A percentile compares a stretch with the other conserved stretches of the same genome.
Evolutionary conservation across 1,140 invertebrate genomes (phyloP).

Genomic region (Protaetia brevitarsis): DNA sequence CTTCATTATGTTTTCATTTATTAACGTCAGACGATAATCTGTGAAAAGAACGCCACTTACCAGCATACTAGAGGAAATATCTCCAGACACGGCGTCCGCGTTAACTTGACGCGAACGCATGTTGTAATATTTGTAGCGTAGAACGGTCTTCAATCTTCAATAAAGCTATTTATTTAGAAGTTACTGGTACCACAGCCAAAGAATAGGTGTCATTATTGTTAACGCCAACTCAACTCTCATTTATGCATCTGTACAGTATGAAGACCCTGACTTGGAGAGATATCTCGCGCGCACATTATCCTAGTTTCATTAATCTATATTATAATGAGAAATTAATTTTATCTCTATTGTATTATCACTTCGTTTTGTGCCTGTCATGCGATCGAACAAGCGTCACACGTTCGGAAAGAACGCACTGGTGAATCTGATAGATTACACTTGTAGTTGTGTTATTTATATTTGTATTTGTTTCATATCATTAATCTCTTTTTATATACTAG

Average conservation of each 20-base stretch:
- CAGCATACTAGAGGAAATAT: constrained; percentile 22
- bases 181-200: not conserved
- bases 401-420: not conserved
- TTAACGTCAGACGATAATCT: constrained; percentile 24
- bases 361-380: constrained; percentile 17
- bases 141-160: not conserved
- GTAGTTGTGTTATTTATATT: too few species aligned
- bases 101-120: not conserved
- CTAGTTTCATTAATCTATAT: constrained; percentile 22
- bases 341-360: constrained; percentile 22
- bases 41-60: not conserved
- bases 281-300: not conserved
- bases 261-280: not conserved
- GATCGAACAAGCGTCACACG: not conserved
- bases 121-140: not conserved
- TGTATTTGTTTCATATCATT: too few species aligned
- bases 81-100: constrained; percentile 22
- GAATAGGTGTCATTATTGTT: constrained; percentile 16
- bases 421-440: not conserved
- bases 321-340: constrained; percentile 23
- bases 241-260: not conserved
- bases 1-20: constrained; percentile 28
- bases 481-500: too few species aligned
- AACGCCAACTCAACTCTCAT: not conserved
- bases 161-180: constrained; percentile 8